Conservation (phyloP, 2,888 invertebrate species). For the Cephus rjabovi region DNA sequence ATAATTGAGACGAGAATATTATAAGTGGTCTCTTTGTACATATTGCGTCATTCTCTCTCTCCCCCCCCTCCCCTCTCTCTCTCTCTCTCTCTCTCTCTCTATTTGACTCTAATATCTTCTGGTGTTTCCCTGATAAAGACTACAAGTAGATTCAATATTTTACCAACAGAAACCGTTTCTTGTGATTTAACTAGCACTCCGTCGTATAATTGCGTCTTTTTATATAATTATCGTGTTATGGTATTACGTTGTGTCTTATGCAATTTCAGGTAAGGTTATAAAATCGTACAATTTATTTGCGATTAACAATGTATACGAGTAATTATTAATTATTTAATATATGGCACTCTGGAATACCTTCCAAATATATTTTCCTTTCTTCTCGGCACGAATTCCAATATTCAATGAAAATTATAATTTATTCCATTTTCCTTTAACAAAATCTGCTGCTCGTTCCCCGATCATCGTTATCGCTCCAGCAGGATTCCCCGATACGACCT, state of each 20-base stretch:
- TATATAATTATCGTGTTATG: not conserved
- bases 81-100: not conserved
- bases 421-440: constrained; percentile 59
- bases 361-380: not conserved
- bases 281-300: not conserved
- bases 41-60: no score
- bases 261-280: not conserved
- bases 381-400: not conserved
- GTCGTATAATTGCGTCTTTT: not conserved
- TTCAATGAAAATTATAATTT: constrained; percentile 11
- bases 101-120: not conserved
- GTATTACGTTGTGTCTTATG: not conserved
- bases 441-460: constrained; percentile 70
- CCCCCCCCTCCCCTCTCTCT: no score
- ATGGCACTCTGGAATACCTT: not conserved
- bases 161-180: not conserved
- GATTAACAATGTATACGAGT: not conserved
- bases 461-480: constrained; percentile 71
- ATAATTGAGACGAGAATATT: constrained; percentile 16
- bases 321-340: not conserved
- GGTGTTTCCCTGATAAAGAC: not conserved
- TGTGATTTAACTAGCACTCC: not conserved
- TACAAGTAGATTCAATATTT: not conserved
- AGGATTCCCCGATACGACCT: constrained; percentile 69
- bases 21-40: constrained; percentile 9